Evolutionary conservation across 2,888 invertebrate species (phyloP).

Genomic region (Rhabditophanes sp.): DNA sequence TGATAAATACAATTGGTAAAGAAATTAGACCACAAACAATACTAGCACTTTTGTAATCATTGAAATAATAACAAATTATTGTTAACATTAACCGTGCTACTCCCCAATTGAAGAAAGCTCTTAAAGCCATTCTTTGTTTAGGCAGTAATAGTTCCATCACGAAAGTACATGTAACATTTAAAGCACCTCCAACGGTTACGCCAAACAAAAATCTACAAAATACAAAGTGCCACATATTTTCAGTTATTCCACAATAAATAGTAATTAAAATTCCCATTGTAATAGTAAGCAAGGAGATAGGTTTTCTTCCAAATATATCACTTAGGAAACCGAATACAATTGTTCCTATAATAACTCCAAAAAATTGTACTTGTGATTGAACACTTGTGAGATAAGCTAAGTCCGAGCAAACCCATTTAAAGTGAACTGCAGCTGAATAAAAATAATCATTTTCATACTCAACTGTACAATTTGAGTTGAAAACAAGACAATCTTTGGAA

Average conservation of each 20-base stretch:
- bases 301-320: constrained; percentile 9
- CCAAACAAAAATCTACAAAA: constrained; percentile 28
- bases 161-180: constrained; percentile 40
- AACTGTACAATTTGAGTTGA: constrained; percentile 14
- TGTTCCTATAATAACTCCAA: constrained; percentile 26
- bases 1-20: constrained; percentile 30
- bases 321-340: constrained; percentile 26
- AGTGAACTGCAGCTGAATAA: constrained; percentile 33
- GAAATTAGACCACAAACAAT: constrained; percentile 32
- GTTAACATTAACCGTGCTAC: constrained; percentile 31
- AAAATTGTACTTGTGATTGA: constrained; percentile 31
- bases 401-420: constrained; percentile 32
- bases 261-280: constrained; percentile 27
- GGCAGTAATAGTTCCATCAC: constrained; percentile 44
- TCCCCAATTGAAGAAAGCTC: constrained; percentile 42
- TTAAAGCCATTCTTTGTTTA: constrained; percentile 38
- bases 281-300: constrained; percentile 19
- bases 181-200: constrained; percentile 26
- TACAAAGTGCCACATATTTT: no score
- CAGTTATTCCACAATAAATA: no score
- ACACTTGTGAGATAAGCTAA: constrained; percentile 21
- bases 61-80: constrained; percentile 26
- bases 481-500: constrained; percentile 25
- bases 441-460: constrained; percentile 29
- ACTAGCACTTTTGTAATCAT: constrained; percentile 32